Evolutionary conservation across 2,113 vertebrate species (phyloP).

Genomic region (Oryzias celebensis): DNA sequence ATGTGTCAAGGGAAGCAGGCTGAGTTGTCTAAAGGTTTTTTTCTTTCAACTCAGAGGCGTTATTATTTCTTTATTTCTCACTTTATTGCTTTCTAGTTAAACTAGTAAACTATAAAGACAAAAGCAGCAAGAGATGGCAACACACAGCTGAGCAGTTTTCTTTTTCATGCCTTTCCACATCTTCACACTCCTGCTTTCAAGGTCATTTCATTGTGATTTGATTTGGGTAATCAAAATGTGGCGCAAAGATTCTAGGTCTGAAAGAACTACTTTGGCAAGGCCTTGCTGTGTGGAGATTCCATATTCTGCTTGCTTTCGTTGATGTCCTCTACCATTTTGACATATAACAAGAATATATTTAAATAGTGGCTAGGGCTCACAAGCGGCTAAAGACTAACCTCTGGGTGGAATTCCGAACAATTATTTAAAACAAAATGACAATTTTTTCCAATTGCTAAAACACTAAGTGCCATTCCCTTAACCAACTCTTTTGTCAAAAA

Average conservation of each 20-base stretch:
- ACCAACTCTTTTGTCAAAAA: too few species aligned
- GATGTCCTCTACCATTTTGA: background rate
- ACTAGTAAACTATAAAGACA: constrained; percentile 53
- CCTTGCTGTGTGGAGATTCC: background rate
- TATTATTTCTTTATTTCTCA: constrained; percentile 30
- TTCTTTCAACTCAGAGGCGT: constrained; percentile 39
- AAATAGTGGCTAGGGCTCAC: too few species aligned
- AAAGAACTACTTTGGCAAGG: too few species aligned
- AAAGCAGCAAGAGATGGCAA: constrained; percentile 24
- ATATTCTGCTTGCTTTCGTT: background rate
- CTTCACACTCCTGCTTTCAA: constrained; percentile 48
- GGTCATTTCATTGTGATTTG: constrained; percentile 28
- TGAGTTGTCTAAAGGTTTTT: constrained; percentile 26
- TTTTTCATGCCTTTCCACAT: constrained; percentile 7
- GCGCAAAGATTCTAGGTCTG: constrained; percentile 18
- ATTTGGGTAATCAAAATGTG: constrained; percentile 19
- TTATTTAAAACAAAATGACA: too few species aligned
- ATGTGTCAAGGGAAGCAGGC: constrained; percentile 28
- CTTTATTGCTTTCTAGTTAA: constrained; percentile 49
- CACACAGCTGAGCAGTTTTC: constrained; percentile 43
- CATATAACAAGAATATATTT: too few species aligned
- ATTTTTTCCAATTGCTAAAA: too few species aligned
- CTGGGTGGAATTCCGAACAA: too few species aligned
- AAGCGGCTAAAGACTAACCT: too few species aligned
- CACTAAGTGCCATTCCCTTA: too few species aligned